Evolutionary conservation across 2,113 vertebrate species (phyloP).

Genomic region (Onychostoma macrolepis): DNA sequence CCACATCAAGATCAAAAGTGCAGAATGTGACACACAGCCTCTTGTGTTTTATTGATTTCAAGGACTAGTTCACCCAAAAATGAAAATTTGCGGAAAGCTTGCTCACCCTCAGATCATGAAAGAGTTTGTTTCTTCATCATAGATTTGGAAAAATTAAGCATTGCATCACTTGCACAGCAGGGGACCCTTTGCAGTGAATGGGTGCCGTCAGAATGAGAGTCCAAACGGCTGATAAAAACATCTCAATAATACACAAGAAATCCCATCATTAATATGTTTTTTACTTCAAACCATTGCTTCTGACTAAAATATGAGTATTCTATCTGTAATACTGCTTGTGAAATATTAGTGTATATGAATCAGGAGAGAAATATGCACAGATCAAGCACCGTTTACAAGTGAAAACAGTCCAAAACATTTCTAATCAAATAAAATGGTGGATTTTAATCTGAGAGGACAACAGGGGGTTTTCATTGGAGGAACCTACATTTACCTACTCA

Average conservation of each 20-base stretch:
- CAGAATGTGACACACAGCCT: neutral
- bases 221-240: neutral
- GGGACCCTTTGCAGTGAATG: neutral
- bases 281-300: neutral
- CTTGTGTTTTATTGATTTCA: neutral
- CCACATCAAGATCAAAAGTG: neutral
- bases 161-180: neutral
- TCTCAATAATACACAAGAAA: neutral
- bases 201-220: neutral
- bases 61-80: neutral
- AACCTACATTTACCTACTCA: neutral
- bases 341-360: neutral
- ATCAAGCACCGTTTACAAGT: neutral
- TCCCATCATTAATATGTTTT: neutral
- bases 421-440: neutral
- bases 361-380: neutral
- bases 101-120: neutral
- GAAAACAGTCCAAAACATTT: neutral
- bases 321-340: neutral
- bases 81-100: neutral
- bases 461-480: too few relatives aligned
- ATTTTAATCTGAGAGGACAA: too few relatives aligned
- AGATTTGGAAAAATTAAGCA: neutral
- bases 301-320: neutral
- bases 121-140: neutral